Conservation (phyloP, 2,113 vertebrate species). For the Lepus americanus region DNA sequence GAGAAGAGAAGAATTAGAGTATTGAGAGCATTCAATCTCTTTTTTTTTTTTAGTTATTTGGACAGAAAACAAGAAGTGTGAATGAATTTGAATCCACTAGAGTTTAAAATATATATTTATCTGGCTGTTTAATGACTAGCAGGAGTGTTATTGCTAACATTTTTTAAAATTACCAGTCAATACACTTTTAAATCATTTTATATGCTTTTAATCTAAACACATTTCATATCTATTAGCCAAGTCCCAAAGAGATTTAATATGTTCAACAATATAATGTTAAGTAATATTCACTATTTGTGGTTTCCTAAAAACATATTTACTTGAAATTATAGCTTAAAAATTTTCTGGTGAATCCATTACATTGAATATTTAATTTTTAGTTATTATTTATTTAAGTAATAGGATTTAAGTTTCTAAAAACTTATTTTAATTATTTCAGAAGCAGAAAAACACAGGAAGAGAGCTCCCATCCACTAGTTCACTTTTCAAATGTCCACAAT, state of each 20-base stretch:
- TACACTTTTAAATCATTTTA: neutral
- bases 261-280: neutral
- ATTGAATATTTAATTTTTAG: neutral
- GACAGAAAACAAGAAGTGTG: neutral
- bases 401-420: too few relatives aligned
- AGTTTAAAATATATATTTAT: neutral
- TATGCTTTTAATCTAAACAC: neutral
- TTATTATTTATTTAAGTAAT: too few relatives aligned
- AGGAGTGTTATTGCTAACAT: neutral
- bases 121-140: neutral
- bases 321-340: neutral
- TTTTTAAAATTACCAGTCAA: neutral
- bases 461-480: too few relatives aligned
- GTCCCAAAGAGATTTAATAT: neutral
- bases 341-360: neutral
- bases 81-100: neutral
- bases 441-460: too few relatives aligned
- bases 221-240: neutral
- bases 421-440: too few relatives aligned
- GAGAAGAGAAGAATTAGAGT: neutral
- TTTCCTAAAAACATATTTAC: neutral
- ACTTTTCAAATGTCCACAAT: too few relatives aligned
- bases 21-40: neutral
- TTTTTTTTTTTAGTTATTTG: neutral
- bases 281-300: neutral